Percentiles rank a stretch among this genome's conserved stretches.
Conservation (phyloP, 2,113 vertebrate genomes). For the Hemichromis elongatus region DNA sequence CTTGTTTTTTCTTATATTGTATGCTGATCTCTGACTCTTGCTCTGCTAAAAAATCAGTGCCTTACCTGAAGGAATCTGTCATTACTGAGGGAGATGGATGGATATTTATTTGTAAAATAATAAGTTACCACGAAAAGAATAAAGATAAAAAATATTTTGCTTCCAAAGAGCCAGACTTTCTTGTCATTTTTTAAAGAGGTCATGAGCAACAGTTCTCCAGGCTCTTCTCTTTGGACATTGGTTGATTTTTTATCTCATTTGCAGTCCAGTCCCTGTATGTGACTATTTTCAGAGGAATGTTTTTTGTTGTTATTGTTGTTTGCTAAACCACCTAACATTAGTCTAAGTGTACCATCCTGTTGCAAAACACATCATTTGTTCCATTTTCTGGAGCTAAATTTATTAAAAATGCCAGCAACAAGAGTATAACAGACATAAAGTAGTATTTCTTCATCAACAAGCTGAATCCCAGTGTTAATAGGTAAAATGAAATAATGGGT, state of each 20-base stretch:
- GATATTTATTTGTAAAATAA: neutral
- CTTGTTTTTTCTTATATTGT: neutral
- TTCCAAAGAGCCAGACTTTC: neutral
- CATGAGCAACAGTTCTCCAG: neutral
- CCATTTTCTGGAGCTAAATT: neutral
- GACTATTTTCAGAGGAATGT: neutral
- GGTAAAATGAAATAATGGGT: conserved; percentile 9
- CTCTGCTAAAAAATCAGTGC: neutral
- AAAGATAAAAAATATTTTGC: neutral
- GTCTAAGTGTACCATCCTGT: neutral
- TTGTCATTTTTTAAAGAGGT: neutral
- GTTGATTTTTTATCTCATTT: neutral
- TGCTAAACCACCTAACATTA: neutral
- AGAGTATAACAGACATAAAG: neutral
- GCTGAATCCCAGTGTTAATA: neutral
- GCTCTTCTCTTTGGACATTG: neutral
- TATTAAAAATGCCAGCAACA: neutral
- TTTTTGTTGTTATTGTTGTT: neutral
- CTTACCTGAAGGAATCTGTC: neutral
- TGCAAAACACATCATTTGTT: neutral
- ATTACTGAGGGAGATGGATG: neutral
- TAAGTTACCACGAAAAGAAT: neutral
- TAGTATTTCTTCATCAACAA: neutral
- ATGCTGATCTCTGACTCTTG: fast-evolving
- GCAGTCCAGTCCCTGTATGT: neutral